Evolutionary conservation across 2,888 invertebrate species (phyloP).

Genomic region (Luffia ferchaultella): DNA sequence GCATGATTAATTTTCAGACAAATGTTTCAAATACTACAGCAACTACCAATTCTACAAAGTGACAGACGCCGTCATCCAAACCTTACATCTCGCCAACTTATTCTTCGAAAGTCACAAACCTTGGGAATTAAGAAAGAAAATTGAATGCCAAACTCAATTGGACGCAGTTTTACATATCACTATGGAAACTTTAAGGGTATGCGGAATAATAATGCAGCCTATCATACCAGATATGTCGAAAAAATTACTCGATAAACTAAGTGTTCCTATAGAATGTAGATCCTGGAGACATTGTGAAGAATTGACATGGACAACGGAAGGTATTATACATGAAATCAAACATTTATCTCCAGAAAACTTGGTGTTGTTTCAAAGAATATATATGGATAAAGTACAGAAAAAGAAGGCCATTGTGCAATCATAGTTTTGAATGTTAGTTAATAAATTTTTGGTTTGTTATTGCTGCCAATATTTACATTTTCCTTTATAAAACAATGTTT

Average conservation of each 20-base stretch:
- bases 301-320: constrained; percentile 44
- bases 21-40: constrained; percentile 73
- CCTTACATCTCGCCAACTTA: constrained; percentile 80
- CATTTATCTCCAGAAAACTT: constrained; percentile 48
- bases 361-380: constrained; percentile 49
- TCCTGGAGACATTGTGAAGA: constrained; percentile 41
- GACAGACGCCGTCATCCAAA: constrained; percentile 77
- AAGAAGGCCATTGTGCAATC: constrained; percentile 30
- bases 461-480: too few relatives aligned
- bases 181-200: constrained; percentile 84
- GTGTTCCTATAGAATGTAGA: constrained; percentile 35
- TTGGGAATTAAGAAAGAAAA: constrained; percentile 81
- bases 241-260: constrained; percentile 75
- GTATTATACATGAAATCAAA: constrained; percentile 43
- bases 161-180: constrained; percentile 81
- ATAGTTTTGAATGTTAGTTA: constrained; percentile 1
- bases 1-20: constrained; percentile 59
- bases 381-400: constrained; percentile 36
- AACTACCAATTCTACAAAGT: constrained; percentile 84
- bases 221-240: constrained; percentile 79
- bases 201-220: constrained; percentile 84
- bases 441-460: constrained; percentile 7
- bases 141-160: constrained; percentile 64
- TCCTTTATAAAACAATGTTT: too few relatives aligned
- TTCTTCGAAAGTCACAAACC: constrained; percentile 89